These are phyloP conservation scores for Camponotus floridanus DNA, from an alignment of 1,140 invertebrate genomes.

Conservation along the genomic window DNA sequence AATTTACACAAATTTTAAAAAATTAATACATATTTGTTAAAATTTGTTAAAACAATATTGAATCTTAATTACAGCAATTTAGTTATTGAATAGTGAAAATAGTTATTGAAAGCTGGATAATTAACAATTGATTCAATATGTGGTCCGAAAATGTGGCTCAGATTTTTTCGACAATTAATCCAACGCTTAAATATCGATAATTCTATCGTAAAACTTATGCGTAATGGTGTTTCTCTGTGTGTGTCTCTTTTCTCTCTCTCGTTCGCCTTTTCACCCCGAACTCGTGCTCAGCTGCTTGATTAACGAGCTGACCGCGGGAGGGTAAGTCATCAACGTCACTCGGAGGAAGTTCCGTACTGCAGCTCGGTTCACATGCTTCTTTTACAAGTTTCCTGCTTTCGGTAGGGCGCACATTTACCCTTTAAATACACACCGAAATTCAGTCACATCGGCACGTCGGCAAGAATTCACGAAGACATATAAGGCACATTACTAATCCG, in stretches of 20 bases:
- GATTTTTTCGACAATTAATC: constrained; percentile 36
- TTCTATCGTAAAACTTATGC: constrained; percentile 76
- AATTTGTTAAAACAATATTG: neutral
- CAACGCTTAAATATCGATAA: constrained; percentile 67
- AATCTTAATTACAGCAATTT: neutral
- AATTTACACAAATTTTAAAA: neutral
- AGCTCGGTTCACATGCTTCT: constrained; percentile 76
- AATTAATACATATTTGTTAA: constrained; percentile 2
- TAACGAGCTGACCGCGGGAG: constrained; percentile 93
- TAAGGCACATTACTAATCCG: constrained; percentile 23
- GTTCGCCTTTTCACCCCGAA: constrained; percentile 88
- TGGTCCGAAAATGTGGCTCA: constrained; percentile 36
- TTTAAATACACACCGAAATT: constrained; percentile 64
- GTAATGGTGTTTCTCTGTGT: constrained; percentile 88
- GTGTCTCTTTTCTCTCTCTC: constrained; percentile 86
- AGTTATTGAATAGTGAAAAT: no score
- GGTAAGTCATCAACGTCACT: constrained; percentile 89
- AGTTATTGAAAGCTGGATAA: neutral
- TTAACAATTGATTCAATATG: constrained; percentile 1
- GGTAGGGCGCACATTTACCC: constrained; percentile 73
- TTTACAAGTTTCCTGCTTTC: constrained; percentile 74
- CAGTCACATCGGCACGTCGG: constrained; percentile 63
- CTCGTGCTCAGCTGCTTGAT: constrained; percentile 92
- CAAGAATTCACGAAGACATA: constrained; percentile 54
- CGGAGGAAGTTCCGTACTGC: constrained; percentile 74